Evolutionary conservation across 2,113 vertebrate species (phyloP), one percentile per base, ranked within the genome.

Genomic region (Boleophthalmus pectinirostris): DNA sequence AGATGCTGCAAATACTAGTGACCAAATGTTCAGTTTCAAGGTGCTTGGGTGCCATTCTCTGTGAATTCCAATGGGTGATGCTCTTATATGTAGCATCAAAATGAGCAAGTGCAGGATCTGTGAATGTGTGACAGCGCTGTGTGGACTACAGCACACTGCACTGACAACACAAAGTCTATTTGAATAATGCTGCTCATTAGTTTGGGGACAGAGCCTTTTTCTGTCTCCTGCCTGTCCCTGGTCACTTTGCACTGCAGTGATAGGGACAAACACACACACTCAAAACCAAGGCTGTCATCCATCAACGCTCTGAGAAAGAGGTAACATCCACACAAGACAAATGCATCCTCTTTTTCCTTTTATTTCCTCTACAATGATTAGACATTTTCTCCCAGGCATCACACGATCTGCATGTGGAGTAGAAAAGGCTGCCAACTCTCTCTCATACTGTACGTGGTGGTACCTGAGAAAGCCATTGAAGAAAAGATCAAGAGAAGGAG

Each of bases 151-250:
- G 80, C 49, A 38, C 71, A 63, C 72, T 64, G 64, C 77, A 53
- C 85, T 89, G 90, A 93, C 92, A 92, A 92, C 84, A 88, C 85
- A 88, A 89, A 79, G 79, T 69, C 76, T 78, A 85, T 91, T 91
- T 93, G 91, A 93, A 93, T 91, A 91, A 93, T 92, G 90, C 87
- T 83, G 88, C 90, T 93, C 88, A 91, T 92, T 91, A 93, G 90
- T 71, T 72, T 75, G 82, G 77, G 85, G 82, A 88, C 83, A 85
- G 88, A 85, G 83, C 75, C 85, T 89, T 89, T 82, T 88, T 89
- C 84, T 87, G 84, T 80, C 84, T 80, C 69, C 74, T 29, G 85
- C 79, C 87, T 90, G 87, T 92, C 84, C 83, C 87, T 83, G 92
- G 89, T 92, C 91, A 93, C 88, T 93, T 88, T 93, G 90, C 87